A percentile compares a stretch with the other conserved stretches of the same genome.
phyloP scores from a whole-genome alignment of 2,113 vertebrate genomes.

The Mesocricetus auratus region DNA sequence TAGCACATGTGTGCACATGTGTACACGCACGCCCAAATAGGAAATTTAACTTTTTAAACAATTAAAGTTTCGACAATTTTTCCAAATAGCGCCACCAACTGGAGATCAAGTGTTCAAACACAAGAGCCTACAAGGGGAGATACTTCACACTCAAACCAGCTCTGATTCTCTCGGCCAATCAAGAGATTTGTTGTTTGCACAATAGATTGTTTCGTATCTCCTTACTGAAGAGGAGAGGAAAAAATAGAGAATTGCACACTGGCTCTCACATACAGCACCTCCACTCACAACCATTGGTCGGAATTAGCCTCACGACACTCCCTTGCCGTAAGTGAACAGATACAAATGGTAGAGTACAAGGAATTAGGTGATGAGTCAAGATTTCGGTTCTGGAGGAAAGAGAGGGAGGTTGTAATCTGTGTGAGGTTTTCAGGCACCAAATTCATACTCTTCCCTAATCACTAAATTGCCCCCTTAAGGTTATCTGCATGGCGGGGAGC shows the following conservation, averaged over 20 bases:
- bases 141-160: neutral
- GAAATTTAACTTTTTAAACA: neutral
- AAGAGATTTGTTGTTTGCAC: neutral
- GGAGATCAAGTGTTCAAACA: neutral
- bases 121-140: neutral
- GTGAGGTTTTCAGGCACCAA: neutral
- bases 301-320: neutral
- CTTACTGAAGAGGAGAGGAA: neutral
- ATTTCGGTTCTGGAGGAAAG: neutral
- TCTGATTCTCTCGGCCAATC: neutral
- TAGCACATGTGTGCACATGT: neutral
- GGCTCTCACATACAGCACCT: neutral
- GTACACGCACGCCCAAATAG: neutral
- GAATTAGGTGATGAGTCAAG: neutral
- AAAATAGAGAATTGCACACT: neutral
- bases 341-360: rapidly evolving
- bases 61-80: neutral
- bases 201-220: neutral
- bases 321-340: neutral
- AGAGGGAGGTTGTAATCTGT: neutral
- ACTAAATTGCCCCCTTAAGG: neutral
- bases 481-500: neutral
- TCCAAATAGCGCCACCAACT: neutral
- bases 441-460: neutral
- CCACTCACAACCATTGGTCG: neutral